Percentiles rank a stretch among this genome's conserved stretches.
phyloP scores from a whole-genome alignment of 2,113 vertebrate species.

The Oreotrochilus melanogaster region DNA sequence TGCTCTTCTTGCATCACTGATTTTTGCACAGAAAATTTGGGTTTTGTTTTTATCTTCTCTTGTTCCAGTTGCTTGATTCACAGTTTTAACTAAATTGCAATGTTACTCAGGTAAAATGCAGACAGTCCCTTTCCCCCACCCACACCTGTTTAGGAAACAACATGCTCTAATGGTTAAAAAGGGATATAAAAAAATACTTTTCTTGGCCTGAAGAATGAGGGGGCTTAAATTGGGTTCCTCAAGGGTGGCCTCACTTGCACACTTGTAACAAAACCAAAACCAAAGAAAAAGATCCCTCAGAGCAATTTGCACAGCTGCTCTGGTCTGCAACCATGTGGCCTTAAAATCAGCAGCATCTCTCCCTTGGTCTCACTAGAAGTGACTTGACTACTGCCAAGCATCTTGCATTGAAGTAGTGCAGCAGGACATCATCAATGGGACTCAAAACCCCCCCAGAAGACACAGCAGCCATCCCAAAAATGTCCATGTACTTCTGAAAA shows the following conservation, averaged over 20 bases:
- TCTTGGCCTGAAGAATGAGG: neutral
- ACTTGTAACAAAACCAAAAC: neutral
- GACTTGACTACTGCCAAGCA: fast-evolving
- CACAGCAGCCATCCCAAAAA: neutral
- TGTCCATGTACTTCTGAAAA: neutral
- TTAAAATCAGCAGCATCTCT: neutral
- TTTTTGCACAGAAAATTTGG: fast-evolving
- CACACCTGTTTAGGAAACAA: neutral
- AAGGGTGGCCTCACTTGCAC: neutral
- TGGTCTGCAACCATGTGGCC: neutral
- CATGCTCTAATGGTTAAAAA: neutral
- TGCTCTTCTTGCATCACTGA: neutral
- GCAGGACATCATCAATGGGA: neutral
- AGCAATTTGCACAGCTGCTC: neutral
- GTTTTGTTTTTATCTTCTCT: neutral
- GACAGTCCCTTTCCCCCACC: neutral
- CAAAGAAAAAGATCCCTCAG: neutral
- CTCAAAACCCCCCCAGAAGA: neutral
- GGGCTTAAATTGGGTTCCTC: neutral
- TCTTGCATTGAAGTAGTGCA: neutral
- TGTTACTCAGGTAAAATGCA: neutral
- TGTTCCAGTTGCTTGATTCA: neutral
- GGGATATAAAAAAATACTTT: neutral
- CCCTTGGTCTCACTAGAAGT: neutral
- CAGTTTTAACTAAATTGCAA: neutral